Base-by-base conservation (phyloP, 2,888 invertebrate genomes). In the Pardosa pseudoannulata region DNA sequence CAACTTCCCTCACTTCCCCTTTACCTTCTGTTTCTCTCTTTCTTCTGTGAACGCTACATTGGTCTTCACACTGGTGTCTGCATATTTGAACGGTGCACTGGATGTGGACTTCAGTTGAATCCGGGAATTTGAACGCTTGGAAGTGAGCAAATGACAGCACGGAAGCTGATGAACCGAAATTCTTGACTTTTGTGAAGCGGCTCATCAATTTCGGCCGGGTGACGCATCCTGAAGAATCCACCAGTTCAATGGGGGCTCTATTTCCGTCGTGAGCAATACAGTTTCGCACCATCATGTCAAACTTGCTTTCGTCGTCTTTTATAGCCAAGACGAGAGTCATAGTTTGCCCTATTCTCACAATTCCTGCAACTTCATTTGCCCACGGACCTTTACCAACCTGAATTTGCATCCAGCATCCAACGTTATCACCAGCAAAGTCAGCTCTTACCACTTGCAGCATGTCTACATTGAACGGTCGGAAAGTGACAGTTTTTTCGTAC, bases 261-360 rank as follows among this genome's bases (percentile, higher is more conserved):
- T 97, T 97, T 82, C 97, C 97, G 90, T 98, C 97, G 91, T 97
- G 97, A 9, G 97, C 97, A 92, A 97, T 96, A 91, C 97, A 97
- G 90, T 97, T 97, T 79, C 97, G 93, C 7, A 97, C 97, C 89
- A 97, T 92, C 97, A 97, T 97, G 92, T 98, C 97, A 91, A 97
- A 97, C 91, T 97, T 97, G 79, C 96, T 95, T 90, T 97, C 97
- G 90, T 97, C 97, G 90, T 97, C 97, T 91, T 97, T 97, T 90
- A 97, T 97, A 50, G 97, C 97, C 86, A 97, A 92, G 1, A 97
- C 97, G 97, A 97, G 97, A n/a, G 97, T 97, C 97, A 97, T 97
- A 0, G 97, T 97, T 91, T 97, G 97, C 0, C 97, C 97, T 79
- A 97, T 97, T 92, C 97, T 97, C 0, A 97, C 97, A 67, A 97